Evolutionary conservation across 2,888 invertebrate genomes (phyloP), one percentile per base, ranked within the genome.

Genomic region (Melanargia galathea): DNA sequence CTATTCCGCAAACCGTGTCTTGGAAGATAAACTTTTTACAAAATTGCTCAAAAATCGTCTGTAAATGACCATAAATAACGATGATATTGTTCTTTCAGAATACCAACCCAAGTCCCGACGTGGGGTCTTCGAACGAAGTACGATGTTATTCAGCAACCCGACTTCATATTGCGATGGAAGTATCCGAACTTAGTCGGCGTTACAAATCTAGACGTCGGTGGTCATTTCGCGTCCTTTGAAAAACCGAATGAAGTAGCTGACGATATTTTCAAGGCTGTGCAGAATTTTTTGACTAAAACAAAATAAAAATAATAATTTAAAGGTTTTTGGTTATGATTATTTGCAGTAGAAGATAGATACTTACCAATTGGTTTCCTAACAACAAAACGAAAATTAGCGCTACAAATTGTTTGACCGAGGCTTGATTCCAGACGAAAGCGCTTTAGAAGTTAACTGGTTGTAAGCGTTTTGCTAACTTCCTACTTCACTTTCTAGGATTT

Each of bases 201-300:
- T 57, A 94, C 93, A 0, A 92, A 93, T 58, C 83, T 94, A 64
- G 83, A 92, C 0, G 81, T 92, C 0, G 97, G 97, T 0, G 98
- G 98, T 0, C 98, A 98, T 82, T 98, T 97, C 82, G 95, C 95
- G 0, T 97, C 97, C 0, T 93, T 97, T 54, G 96, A 98, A 82
- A 92, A 93, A 66, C 97, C 98, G 0, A 81, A 92, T 60, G 79
- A 94, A 1, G 83, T 97, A 8, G 93, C 95, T 26, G 84, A 92
- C 6, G 96, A 97, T 74, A 80, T 98, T 13, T 90, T 84, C 64
- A 75, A 79, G 63, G 87, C 87, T 54, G 84, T 87, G 0, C 75
- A 80, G 33, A 72, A 55, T 11, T 86, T 88, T 71, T 64, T 75
- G 24, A 33, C 8, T 45, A 35, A 30, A 54, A 43, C 46, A 22